These are phyloP conservation scores for Apodemia duryi DNA, from an alignment of 2,888 invertebrate species.

Conservation along the genomic window DNA sequence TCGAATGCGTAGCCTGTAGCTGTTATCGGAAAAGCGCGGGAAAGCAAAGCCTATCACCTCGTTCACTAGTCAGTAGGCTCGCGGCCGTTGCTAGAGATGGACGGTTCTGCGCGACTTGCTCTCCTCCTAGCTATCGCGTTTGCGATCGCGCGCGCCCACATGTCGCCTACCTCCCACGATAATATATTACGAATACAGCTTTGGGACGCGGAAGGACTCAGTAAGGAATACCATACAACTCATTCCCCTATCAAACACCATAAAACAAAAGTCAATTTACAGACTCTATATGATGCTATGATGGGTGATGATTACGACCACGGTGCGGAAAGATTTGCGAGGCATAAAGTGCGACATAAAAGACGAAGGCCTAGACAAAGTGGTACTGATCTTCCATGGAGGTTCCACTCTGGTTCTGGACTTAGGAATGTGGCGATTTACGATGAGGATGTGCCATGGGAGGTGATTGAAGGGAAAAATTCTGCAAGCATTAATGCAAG, in stretches of 20 bases:
- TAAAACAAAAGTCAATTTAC: constrained; percentile 62
- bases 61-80: constrained; percentile 59
- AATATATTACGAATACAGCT: constrained; percentile 70
- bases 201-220: constrained; percentile 72
- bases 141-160: constrained; percentile 61
- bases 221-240: constrained; percentile 51
- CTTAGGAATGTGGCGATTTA: constrained; percentile 74
- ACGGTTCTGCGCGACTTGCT: constrained; percentile 46
- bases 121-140: constrained; percentile 55
- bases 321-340: constrained; percentile 57
- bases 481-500: constrained; percentile 52
- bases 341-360: constrained; percentile 71
- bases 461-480: constrained; percentile 58
- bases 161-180: constrained; percentile 58
- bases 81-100: constrained; percentile 67
- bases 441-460: constrained; percentile 76
- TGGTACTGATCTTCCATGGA: constrained; percentile 67
- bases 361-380: constrained; percentile 64
- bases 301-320: constrained; percentile 59
- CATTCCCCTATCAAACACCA: constrained; percentile 35
- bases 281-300: constrained; percentile 64
- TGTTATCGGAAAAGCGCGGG: constrained; percentile 76
- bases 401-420: constrained; percentile 74
- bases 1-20: constrained; percentile 46
- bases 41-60: constrained; percentile 47